Percentiles rank a stretch among this genome's conserved stretches.
Conservation (phyloP, 2,888 invertebrate species). For the Drosophila helvetica region DNA sequence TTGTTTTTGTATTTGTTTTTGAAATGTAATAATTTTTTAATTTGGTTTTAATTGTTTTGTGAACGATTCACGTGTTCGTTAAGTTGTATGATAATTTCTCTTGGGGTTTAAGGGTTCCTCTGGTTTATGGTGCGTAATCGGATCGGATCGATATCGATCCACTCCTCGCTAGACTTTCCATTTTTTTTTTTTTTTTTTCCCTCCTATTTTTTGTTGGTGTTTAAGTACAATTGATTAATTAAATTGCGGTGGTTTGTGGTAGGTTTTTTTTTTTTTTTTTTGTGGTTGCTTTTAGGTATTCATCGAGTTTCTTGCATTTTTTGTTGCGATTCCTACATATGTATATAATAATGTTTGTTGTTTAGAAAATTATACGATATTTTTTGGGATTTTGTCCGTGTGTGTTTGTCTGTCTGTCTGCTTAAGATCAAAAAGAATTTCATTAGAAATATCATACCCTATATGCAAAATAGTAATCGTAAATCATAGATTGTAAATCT, state of each 20-base stretch:
- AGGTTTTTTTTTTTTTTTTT: slow-evolving; percentile 38
- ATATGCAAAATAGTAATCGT: slow-evolving; percentile 35
- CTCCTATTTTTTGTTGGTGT: slow-evolving; percentile 22
- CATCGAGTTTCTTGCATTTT: slow-evolving; percentile 16
- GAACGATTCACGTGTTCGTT: slow-evolving; percentile 14
- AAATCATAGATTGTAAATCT: slow-evolving; percentile 32
- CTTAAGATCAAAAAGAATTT: slow-evolving; percentile 51
- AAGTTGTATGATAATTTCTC: slow-evolving; percentile 29
- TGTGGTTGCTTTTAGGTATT: slow-evolving; percentile 46
- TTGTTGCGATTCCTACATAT: background rate
- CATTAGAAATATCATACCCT: slow-evolving; percentile 42
- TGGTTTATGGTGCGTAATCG: slow-evolving; percentile 20
- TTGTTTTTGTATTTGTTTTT: slow-evolving; percentile 6
- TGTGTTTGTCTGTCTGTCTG: slow-evolving; percentile 1
- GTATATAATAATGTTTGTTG: slow-evolving; percentile 31
- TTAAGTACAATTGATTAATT: slow-evolving; percentile 70
- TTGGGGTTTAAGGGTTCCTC: too few relatives aligned
- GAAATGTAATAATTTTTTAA: slow-evolving; percentile 38
- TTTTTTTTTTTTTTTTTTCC: background rate
- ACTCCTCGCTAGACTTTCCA: background rate
- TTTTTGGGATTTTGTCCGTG: slow-evolving; percentile 53
- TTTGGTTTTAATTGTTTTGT: slow-evolving; percentile 39
- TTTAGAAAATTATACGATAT: slow-evolving; percentile 48
- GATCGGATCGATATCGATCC: too few relatives aligned
- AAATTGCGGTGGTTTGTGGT: slow-evolving; percentile 69